Conservation (phyloP, 2,113 vertebrate genomes). For the Romanogobio albipinnatus region DNA sequence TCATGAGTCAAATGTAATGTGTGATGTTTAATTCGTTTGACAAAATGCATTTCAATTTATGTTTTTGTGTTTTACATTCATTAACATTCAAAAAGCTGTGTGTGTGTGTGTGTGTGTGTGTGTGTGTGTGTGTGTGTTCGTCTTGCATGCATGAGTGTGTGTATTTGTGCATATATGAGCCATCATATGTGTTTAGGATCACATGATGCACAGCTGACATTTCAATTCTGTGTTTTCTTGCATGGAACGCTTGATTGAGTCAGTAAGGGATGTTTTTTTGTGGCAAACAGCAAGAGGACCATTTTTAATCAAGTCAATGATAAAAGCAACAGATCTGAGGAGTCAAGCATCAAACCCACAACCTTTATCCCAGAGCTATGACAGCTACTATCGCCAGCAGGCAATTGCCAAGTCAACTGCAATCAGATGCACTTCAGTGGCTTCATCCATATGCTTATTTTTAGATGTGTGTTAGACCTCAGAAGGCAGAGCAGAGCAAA, state of each 20-base stretch:
- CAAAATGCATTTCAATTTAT: conserved; percentile 22
- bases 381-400: conserved; percentile 52
- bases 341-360: conserved; percentile 12
- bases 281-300: neutral
- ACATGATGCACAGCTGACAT: conserved; percentile 17
- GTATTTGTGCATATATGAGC: conserved; percentile 1
- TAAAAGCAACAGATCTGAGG: conserved; percentile 56
- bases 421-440: conserved; percentile 49
- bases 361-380: conserved; percentile 44
- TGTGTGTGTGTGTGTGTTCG: neutral
- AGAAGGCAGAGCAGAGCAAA: conserved; percentile 45
- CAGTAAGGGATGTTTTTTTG: neutral
- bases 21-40: conserved; percentile 20
- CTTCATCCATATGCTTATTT: conserved; percentile 66
- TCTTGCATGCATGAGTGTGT: neutral
- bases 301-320: conserved; percentile 32
- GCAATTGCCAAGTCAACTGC: conserved; percentile 66
- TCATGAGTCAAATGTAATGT: conserved; percentile 18
- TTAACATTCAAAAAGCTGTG: neutral
- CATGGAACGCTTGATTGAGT: neutral
- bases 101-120: neutral
- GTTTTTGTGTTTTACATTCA: conserved; percentile 10
- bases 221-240: neutral
- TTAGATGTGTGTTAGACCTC: conserved; percentile 61
- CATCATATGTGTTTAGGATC: neutral